Conservation (phyloP, 2,888 invertebrate species). For the Lathronympha strigana region DNA sequence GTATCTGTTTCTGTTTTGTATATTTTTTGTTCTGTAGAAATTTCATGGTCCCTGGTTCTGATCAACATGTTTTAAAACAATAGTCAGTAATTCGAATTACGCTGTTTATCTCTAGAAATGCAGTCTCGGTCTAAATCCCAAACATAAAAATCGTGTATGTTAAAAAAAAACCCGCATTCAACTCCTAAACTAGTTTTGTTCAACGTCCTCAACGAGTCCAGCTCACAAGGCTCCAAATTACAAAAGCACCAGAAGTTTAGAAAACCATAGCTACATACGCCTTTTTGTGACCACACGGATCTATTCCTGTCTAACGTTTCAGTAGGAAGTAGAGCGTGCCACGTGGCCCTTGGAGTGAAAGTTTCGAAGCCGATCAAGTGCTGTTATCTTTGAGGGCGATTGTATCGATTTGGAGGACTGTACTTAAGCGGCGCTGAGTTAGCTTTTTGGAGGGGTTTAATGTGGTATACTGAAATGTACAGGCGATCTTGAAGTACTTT, state of each 20-base stretch:
- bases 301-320: slow-evolving; percentile 53
- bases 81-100: too few relatives aligned
- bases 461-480: not conserved
- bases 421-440: slow-evolving; percentile 4
- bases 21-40: too few relatives aligned
- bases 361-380: slow-evolving; percentile 25
- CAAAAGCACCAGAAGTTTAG: not conserved
- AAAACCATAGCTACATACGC: not conserved
- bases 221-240: not conserved
- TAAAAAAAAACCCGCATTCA: not conserved
- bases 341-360: slow-evolving; percentile 28
- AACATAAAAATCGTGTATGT: not conserved
- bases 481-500: not conserved
- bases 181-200: slow-evolving; percentile 5
- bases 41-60: too few relatives aligned
- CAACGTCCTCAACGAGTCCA: slow-evolving; percentile 2
- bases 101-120: not conserved
- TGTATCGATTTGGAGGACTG: slow-evolving; percentile 11
- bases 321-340: slow-evolving; percentile 68
- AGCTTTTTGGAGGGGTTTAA: slow-evolving; percentile 9
- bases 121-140: not conserved
- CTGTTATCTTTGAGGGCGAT: slow-evolving; percentile 23
- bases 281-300: not conserved
- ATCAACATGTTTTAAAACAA: too few relatives aligned
- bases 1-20: too few relatives aligned